Evolutionary conservation across 2,113 vertebrate genomes (phyloP).

Genomic region (Oriolus oriolus): DNA sequence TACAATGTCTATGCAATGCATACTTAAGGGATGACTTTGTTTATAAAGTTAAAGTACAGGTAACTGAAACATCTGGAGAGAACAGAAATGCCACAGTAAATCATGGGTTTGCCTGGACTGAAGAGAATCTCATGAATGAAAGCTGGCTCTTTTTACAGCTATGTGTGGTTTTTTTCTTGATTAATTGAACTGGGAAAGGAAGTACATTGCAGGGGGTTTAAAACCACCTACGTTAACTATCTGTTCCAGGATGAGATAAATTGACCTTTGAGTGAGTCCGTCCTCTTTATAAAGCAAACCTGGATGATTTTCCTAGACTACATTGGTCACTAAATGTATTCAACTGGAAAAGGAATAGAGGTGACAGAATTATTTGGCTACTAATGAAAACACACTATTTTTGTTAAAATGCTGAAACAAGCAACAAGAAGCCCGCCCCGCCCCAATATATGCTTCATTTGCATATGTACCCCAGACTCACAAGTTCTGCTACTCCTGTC

Average conservation of each 20-base stretch:
- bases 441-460: too few species aligned
- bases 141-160: neutral
- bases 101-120: neutral
- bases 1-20: accelerated
- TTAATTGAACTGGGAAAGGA: neutral
- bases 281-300: neutral
- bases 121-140: neutral
- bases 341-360: neutral
- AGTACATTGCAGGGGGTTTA: neutral
- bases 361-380: neutral
- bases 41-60: neutral
- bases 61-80: neutral
- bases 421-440: neutral
- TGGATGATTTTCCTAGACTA: neutral
- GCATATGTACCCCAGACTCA: too few species aligned
- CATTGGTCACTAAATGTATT: neutral
- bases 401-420: neutral
- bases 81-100: neutral
- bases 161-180: neutral
- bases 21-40: neutral
- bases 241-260: neutral
- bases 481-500: neutral
- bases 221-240: neutral
- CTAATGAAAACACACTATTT: neutral
- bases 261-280: neutral